phyloP scores from a whole-genome alignment of 2,888 invertebrate species.

The Melinaea menophilus region DNA sequence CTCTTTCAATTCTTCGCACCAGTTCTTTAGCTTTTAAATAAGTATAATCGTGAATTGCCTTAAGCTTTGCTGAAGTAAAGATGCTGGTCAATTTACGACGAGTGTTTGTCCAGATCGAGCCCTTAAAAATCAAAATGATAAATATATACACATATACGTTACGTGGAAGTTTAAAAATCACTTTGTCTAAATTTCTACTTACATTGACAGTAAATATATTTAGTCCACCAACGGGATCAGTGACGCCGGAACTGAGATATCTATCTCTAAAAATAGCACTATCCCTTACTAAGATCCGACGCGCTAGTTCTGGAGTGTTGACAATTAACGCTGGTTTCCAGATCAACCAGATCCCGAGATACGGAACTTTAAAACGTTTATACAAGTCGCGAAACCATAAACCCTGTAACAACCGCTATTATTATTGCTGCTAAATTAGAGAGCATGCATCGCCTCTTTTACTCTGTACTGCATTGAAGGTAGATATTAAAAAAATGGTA shows the following conservation, averaged over 20 bases:
- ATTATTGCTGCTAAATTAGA: too few relatives aligned
- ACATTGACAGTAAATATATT: constrained; percentile 53
- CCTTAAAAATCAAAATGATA: too few relatives aligned
- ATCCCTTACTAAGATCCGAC: constrained; percentile 43
- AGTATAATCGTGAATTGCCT: constrained; percentile 28
- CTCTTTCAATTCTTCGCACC: constrained; percentile 33
- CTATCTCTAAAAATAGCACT: constrained; percentile 49
- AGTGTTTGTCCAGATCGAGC: too few relatives aligned
- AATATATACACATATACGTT: too few relatives aligned
- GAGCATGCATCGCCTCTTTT: too few relatives aligned
- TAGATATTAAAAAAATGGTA: too few relatives aligned
- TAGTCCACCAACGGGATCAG: constrained; percentile 48
- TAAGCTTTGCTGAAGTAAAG: constrained; percentile 40
- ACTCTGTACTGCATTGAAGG: too few relatives aligned
- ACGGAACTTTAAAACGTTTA: constrained; percentile 41
- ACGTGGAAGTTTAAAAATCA: too few relatives aligned
- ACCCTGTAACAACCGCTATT: constrained; percentile 33
- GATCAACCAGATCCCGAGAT: constrained; percentile 57
- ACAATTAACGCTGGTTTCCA: constrained; percentile 55
- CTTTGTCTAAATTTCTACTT: constrained; percentile 30
- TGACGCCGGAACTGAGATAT: constrained; percentile 44
- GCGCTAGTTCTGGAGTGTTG: constrained; percentile 42
- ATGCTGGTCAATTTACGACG: constrained; percentile 34
- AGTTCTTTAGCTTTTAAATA: constrained; percentile 34
- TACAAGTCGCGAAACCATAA: constrained; percentile 49